Evolutionary conservation across 2,113 vertebrate genomes (phyloP).

Genomic region (Ophthalmolycus amberensis): DNA sequence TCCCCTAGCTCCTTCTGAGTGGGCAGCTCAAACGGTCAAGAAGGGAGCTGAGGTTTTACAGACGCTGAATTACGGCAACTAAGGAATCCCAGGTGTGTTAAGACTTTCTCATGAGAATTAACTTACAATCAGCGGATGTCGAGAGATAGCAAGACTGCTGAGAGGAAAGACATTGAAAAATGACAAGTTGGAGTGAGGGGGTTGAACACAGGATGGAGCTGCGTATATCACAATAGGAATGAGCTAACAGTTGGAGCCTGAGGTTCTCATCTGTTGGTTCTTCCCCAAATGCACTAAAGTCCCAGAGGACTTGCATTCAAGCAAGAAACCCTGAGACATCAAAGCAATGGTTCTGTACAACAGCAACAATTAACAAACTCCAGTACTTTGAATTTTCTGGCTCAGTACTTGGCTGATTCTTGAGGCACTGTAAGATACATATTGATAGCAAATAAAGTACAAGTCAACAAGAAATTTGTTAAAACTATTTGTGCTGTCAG

Average conservation of each 20-base stretch:
- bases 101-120: background rate
- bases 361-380: constrained; percentile 22
- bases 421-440: background rate
- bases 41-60: background rate
- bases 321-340: constrained; percentile 30
- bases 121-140: constrained; percentile 12
- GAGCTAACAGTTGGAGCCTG: constrained; percentile 47
- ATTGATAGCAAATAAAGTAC: background rate
- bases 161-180: background rate
- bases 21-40: background rate
- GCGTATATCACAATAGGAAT: background rate
- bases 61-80: constrained; percentile 4
- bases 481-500: constrained; percentile 27
- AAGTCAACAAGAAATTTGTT: background rate
- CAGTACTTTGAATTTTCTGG: background rate
- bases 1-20: background rate
- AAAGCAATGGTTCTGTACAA: background rate
- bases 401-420: background rate
- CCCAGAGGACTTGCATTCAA: constrained; percentile 40
- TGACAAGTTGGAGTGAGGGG: background rate
- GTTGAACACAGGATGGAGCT: background rate
- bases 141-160: background rate
- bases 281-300: constrained; percentile 38
- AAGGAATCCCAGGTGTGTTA: background rate
- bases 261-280: constrained; percentile 61